A percentile compares a stretch with the other conserved stretches of the same genome.
phyloP scores from a whole-genome alignment of 2,888 invertebrate species.

The Cartodere bifasciata region DNA sequence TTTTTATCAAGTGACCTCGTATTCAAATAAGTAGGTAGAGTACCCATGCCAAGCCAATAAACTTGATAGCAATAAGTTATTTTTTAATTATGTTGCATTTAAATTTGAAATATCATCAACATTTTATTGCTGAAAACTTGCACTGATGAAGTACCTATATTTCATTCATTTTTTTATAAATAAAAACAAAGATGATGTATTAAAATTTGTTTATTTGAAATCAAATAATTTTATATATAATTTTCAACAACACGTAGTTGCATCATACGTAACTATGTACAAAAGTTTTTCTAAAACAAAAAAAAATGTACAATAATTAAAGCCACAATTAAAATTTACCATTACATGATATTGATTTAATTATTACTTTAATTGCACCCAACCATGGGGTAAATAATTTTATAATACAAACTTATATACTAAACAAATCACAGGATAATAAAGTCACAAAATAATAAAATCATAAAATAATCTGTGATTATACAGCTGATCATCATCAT shows the following conservation, averaged over 20 bases:
- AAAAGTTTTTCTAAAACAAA: conserved; percentile 28
- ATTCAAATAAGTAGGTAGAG: too few species aligned
- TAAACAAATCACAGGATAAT: conserved; percentile 34
- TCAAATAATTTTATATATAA: conserved; percentile 24
- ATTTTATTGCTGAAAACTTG: too few species aligned
- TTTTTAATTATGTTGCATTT: too few species aligned
- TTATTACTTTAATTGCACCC: conserved; percentile 17
- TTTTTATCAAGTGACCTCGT: too few species aligned
- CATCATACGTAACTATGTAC: conserved; percentile 33
- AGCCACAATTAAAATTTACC: conserved; percentile 17
- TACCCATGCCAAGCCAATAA: too few species aligned
- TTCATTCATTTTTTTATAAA: too few species aligned
- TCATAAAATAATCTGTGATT: conserved; percentile 24
- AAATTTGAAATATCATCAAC: too few species aligned
- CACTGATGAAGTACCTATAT: too few species aligned
- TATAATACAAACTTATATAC: conserved; percentile 25
- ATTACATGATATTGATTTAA: conserved; percentile 14
- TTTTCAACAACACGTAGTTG: conserved; percentile 30
- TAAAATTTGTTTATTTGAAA: conserved; percentile 24
- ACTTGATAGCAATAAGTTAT: too few species aligned
- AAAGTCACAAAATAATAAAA: conserved; percentile 29
- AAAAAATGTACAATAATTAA: conserved; percentile 27
- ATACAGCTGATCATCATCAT: too few species aligned
- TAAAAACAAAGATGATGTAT: too few species aligned
- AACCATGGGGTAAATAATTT: conserved; percentile 20